Evolutionary conservation across 1,140 invertebrate species (phyloP), one percentile per base, ranked within the genome.

Genomic region (Drosophila murphyi): DNA sequence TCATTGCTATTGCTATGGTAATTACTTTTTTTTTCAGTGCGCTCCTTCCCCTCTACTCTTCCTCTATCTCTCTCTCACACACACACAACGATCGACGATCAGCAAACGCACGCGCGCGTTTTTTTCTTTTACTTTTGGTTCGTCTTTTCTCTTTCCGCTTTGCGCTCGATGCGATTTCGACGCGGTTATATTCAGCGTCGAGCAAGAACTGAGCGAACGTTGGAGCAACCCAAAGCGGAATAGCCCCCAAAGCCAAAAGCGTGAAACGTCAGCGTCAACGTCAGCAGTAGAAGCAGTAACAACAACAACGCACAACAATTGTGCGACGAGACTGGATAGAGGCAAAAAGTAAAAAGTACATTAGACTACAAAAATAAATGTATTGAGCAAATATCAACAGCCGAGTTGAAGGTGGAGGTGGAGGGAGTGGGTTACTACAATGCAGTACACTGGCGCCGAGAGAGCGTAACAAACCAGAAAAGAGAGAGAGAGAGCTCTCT

Each of bases 381-480:
- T 87, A 82, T 87, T 87, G 83, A 87, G 83, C 79, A 82, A 87
- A 82, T 87, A 87, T 88, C 72, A 87, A 82, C 64, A 78, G 51
- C 47, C 59, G 41, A 72, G 50, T 41, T 76, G 10, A 41, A 56
- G 43, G 29, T 2, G n/a, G 29, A 62, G 54, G 55, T 20, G 20
- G 59, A 39, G 20, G 64, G 35, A 50, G 31, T 31, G 64, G 20
- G 51, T 39, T 51, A 37, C 20, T 20, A 20, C 20, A 20, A 20
- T 20, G 20, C 65, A 63, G 51, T 47, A 62, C 67, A 76, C 43
- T 43, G 7, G 35, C 35, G 35, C 5, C 35, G 7, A 37, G 39
- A 74, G 64, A 56, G 54, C 35, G 20, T 5, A 8, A 41, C 1
- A 50, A 54, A 34, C 43, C 20, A 39, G 60, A 63, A 62, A 52